Evolutionary conservation across 2,888 invertebrate species (phyloP).

Genomic region (Hyposoter dolosus): DNA sequence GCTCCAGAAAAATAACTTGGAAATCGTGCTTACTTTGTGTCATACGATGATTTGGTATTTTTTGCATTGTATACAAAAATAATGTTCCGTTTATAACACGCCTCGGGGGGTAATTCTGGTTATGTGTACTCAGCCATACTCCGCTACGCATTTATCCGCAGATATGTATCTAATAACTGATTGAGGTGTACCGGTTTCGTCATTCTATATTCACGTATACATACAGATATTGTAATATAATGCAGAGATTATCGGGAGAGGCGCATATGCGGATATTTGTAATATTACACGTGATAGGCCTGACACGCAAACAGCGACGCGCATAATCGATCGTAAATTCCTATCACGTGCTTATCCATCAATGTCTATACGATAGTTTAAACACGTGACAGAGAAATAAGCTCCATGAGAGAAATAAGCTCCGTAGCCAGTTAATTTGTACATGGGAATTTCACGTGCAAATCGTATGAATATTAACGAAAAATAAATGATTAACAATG

Average conservation of each 20-base stretch:
- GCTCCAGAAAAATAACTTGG: no score
- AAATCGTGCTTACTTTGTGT: no score
- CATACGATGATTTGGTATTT: conserved; percentile 34
- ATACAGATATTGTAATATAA: conserved; percentile 20
- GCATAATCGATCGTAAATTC: conserved; percentile 55
- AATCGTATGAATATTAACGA: not conserved
- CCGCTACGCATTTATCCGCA: conserved; percentile 62
- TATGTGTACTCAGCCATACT: conserved; percentile 27
- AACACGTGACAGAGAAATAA: conserved; percentile 43
- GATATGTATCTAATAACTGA: conserved; percentile 68
- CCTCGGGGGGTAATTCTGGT: conserved; percentile 55
- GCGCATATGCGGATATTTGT: conserved; percentile 53
- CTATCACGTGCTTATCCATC: conserved; percentile 52
- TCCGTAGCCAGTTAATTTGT: not conserved
- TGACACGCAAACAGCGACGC: conserved; percentile 55
- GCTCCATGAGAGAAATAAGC: not conserved
- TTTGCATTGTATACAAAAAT: conserved; percentile 11
- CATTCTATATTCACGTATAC: not conserved
- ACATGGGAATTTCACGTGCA: not conserved
- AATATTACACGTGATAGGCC: conserved; percentile 61
- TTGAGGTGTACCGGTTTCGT: conserved; percentile 61
- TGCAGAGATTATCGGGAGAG: conserved; percentile 36
- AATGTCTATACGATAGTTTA: conserved; percentile 37
- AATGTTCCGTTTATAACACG: conserved; percentile 52
- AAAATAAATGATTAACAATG: not conserved